phyloP scores from a whole-genome alignment of 64 coral and sea anemone species.

The Acropora tenuis region DNA sequence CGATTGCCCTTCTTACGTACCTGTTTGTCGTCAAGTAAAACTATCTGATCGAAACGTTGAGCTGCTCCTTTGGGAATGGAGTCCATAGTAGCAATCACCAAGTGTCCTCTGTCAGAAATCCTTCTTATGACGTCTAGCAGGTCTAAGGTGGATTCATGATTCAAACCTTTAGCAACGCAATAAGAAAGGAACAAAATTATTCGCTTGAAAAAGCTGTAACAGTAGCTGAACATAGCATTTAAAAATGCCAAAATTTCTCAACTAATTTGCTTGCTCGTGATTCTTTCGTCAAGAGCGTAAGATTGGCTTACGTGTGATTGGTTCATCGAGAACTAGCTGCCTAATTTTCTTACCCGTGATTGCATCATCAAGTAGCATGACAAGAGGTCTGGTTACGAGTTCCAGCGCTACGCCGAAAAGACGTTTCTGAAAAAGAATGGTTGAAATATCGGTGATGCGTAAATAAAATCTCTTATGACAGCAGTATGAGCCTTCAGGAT shows the following conservation, averaged over 20 bases:
- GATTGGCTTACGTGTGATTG: no score
- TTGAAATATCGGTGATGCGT: background rate
- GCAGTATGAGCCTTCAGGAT: no score
- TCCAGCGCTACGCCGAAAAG: background rate
- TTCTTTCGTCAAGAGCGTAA: no score
- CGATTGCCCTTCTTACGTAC: background rate
- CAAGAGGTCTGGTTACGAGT: background rate
- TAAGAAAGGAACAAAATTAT: background rate
- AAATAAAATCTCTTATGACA: no score
- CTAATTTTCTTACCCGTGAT: constrained; percentile 16
- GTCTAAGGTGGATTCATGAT: background rate
- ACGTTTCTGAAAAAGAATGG: background rate
- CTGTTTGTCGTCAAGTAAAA: constrained; percentile 25
- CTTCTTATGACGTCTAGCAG: background rate
- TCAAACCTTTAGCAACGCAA: background rate
- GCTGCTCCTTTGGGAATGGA: background rate
- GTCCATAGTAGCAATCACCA: constrained; percentile 8
- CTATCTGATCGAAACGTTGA: background rate
- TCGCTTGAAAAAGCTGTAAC: background rate
- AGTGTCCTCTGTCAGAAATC: constrained; percentile 6
- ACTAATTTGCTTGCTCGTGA: no score
- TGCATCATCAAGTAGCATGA: constrained; percentile 17
- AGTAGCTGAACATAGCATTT: no score
- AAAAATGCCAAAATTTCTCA: no score
- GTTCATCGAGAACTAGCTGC: background rate